Evolutionary conservation across 1,140 invertebrate genomes (phyloP).

Genomic region (Leptinotarsa lineolata): DNA sequence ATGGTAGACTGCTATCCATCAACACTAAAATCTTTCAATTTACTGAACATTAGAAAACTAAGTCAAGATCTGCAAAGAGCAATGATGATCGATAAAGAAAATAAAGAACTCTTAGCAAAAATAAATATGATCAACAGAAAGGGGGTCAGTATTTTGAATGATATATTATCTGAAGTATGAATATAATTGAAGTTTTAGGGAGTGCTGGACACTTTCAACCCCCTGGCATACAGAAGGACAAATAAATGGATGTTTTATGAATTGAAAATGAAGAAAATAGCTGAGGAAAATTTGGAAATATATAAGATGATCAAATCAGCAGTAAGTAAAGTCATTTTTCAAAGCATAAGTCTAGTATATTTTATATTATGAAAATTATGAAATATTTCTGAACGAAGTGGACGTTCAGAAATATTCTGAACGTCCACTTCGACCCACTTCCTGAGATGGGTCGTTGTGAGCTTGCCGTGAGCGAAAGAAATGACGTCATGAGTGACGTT

Average conservation of each 20-base stretch:
- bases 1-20: conserved; percentile 55
- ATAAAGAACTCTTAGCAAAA: conserved; percentile 56
- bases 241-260: conserved; percentile 42
- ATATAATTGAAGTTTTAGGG: conserved; percentile 39
- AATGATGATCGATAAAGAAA: conserved; percentile 55
- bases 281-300: conserved; percentile 37
- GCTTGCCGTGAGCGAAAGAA: no score
- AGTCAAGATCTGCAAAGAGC: conserved; percentile 46
- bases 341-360: neutral
- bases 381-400: no score
- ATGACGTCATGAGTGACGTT: no score
- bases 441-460: no score
- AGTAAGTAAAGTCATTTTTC: conserved; percentile 27
- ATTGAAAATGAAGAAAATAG: conserved; percentile 36
- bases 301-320: conserved; percentile 34
- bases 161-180: neutral
- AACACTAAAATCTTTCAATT: conserved; percentile 48
- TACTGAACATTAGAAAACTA: conserved; percentile 51
- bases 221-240: conserved; percentile 36
- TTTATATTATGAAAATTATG: neutral
- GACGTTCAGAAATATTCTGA: no score
- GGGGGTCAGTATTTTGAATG: conserved; percentile 50
- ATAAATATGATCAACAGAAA: conserved; percentile 55
- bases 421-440: no score
- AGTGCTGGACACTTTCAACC: conserved; percentile 47